Percentiles rank a stretch among this genome's conserved stretches.
These are phyloP conservation scores for Phoxinus dragarum DNA, from an alignment of 2,797 vertebrate genomes.

Conservation along the genomic window DNA sequence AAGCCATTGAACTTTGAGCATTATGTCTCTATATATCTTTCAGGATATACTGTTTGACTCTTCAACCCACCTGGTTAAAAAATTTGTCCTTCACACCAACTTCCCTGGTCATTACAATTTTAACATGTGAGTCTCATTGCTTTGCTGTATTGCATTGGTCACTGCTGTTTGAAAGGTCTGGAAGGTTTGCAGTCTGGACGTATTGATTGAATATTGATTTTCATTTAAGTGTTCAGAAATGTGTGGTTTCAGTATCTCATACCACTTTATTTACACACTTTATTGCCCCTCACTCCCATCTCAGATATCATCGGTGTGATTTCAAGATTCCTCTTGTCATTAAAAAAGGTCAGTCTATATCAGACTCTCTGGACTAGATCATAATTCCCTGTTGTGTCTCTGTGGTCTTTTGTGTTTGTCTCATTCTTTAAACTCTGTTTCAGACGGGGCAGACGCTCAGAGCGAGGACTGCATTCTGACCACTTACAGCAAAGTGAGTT, in stretches of 20 bases:
- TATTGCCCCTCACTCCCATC: slow-evolving; percentile 33
- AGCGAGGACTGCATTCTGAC: slow-evolving; percentile 87
- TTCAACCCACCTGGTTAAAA: slow-evolving; percentile 96
- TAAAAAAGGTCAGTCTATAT: slow-evolving; percentile 87
- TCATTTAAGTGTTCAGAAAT: slow-evolving; percentile 18
- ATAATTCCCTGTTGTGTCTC: neutral
- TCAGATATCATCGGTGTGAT: slow-evolving; percentile 98
- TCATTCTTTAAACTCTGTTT: slow-evolving; percentile 37
- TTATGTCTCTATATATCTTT: slow-evolving; percentile 8
- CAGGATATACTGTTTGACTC: slow-evolving; percentile 99
- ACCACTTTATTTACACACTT: slow-evolving; percentile 4
- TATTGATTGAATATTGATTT: slow-evolving; percentile 31
- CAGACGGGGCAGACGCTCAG: slow-evolving; percentile 85
- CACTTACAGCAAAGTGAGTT: slow-evolving; percentile 93
- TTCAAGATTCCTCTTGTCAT: slow-evolving; percentile 96
- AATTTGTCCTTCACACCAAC: slow-evolving; percentile 98
- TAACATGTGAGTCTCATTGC: slow-evolving; percentile 88
- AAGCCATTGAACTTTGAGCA: neutral
- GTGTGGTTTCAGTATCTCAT: neutral
- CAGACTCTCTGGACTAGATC: neutral
- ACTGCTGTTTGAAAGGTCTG: neutral
- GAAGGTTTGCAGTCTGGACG: slow-evolving; percentile 1
- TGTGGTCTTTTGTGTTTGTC: slow-evolving; percentile 1
- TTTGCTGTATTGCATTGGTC: neutral
- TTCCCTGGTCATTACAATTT: slow-evolving; percentile 99